A percentile compares a stretch with the other conserved stretches of the same genome.
These are phyloP conservation scores for Hymenopus coronatus DNA, from an alignment of 2,888 invertebrate genomes.

Conservation along the genomic window DNA sequence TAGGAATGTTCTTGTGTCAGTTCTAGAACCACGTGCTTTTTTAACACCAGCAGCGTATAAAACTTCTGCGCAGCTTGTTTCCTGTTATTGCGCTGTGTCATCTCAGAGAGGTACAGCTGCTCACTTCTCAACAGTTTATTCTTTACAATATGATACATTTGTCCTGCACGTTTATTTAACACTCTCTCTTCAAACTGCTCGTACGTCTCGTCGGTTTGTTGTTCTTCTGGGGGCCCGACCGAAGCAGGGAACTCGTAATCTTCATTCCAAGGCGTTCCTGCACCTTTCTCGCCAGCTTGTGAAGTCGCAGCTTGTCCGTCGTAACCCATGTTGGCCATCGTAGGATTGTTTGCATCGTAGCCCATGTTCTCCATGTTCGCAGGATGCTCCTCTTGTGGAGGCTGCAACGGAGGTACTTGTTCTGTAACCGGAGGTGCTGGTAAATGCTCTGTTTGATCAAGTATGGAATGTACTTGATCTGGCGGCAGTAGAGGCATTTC, in stretches of 20 bases:
- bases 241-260: slow-evolving; percentile 81
- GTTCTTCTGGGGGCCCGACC: slow-evolving; percentile 78
- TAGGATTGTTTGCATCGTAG: slow-evolving; percentile 51
- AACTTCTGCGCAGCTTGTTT: slow-evolving; percentile 98
- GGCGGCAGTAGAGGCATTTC: slow-evolving; percentile 51
- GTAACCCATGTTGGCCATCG: slow-evolving; percentile 72
- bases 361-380: slow-evolving; percentile 62
- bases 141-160: slow-evolving; percentile 79
- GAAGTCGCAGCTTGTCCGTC: slow-evolving; percentile 62
- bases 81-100: slow-evolving; percentile 73
- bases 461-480: slow-evolving; percentile 50
- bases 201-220: slow-evolving; percentile 85
- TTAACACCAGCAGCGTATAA: slow-evolving; percentile 95
- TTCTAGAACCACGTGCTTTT: slow-evolving; percentile 92
- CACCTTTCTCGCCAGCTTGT: slow-evolving; percentile 59
- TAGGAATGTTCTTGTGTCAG: slow-evolving; percentile 82
- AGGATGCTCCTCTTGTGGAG: slow-evolving; percentile 43
- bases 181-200: slow-evolving; percentile 92
- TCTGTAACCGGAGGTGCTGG: background rate
- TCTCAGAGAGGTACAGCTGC: slow-evolving; percentile 69
- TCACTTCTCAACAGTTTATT: slow-evolving; percentile 64
- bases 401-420: slow-evolving; percentile 18
- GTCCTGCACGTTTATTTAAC: slow-evolving; percentile 87
- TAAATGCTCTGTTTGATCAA: slow-evolving; percentile 39
- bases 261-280: slow-evolving; percentile 65